Conservation (phyloP, 2,113 vertebrate genomes). For the Coptodon rendalli region DNA sequence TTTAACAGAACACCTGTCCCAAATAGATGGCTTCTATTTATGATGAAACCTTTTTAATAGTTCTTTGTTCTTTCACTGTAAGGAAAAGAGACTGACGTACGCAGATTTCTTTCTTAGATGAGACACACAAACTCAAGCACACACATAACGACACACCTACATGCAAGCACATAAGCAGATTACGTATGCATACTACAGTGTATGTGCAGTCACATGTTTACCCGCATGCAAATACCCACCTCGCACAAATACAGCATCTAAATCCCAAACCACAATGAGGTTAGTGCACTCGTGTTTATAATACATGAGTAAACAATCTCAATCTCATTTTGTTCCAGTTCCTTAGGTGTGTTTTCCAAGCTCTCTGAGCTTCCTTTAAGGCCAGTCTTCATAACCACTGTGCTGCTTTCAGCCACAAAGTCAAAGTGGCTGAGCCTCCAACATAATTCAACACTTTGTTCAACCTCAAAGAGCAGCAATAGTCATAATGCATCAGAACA, state of each 20-base stretch:
- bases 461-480: neutral
- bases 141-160: neutral
- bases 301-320: constrained; percentile 11
- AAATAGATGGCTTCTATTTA: neutral
- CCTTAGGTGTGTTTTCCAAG: neutral
- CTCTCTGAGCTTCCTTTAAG: neutral
- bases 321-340: neutral
- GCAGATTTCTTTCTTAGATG: constrained; percentile 9
- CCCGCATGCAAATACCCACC: neutral
- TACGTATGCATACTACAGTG: neutral
- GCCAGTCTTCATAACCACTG: neutral
- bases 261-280: constrained; percentile 9
- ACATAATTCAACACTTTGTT: neutral
- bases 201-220: neutral
- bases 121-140: neutral
- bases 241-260: neutral
- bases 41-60: neutral
- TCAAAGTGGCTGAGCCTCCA: neutral
- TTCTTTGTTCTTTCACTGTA: neutral
- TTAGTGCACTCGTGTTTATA: neutral
- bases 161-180: neutral
- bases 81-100: neutral
- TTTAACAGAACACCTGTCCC: neutral
- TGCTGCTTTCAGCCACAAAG: neutral
- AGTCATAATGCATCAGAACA: neutral